Evolutionary conservation across 2,888 invertebrate genomes (phyloP).

Genomic region (Leptothorax acervorum): DNA sequence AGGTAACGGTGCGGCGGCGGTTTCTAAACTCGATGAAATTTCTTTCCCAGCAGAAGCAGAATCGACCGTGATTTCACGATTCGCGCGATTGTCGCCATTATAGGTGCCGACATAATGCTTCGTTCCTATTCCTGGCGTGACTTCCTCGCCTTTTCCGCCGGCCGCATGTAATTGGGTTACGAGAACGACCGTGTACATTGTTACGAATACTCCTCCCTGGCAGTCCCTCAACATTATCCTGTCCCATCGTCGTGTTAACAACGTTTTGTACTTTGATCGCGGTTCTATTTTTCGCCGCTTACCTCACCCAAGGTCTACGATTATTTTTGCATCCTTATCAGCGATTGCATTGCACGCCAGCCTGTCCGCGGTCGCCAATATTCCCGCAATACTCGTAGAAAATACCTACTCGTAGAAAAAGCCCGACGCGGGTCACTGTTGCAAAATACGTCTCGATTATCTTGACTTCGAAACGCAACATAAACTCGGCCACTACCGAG

Average conservation of each 20-base stretch:
- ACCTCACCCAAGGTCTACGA: not conserved
- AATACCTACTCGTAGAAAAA: not conserved
- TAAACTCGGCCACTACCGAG: not conserved
- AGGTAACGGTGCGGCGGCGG: not conserved
- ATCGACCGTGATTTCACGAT: conserved; percentile 56
- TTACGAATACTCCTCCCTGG: conserved; percentile 49
- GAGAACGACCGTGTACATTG: conserved; percentile 71
- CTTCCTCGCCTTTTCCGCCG: conserved; percentile 63
- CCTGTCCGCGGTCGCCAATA: not conserved
- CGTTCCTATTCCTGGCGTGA: conserved; percentile 70
- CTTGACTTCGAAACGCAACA: not conserved
- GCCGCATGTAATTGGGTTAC: conserved; percentile 80
- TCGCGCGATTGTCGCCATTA: conserved; percentile 27
- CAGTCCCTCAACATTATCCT: conserved; percentile 23
- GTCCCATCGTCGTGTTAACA: conserved; percentile 12
- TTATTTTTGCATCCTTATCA: conserved; percentile 32
- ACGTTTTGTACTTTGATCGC: conserved; percentile 31
- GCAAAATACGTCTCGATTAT: not conserved
- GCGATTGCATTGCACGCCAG: not conserved
- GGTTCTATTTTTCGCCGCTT: conserved; percentile 15
- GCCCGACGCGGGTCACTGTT: not conserved
- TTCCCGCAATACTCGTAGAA: not conserved
- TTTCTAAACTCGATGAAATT: conserved; percentile 50
- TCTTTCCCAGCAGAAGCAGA: conserved; percentile 26
- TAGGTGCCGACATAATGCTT: conserved; percentile 35